Base-by-base conservation (phyloP, 2,113 vertebrate genomes). In the Lates calcarifer region DNA sequence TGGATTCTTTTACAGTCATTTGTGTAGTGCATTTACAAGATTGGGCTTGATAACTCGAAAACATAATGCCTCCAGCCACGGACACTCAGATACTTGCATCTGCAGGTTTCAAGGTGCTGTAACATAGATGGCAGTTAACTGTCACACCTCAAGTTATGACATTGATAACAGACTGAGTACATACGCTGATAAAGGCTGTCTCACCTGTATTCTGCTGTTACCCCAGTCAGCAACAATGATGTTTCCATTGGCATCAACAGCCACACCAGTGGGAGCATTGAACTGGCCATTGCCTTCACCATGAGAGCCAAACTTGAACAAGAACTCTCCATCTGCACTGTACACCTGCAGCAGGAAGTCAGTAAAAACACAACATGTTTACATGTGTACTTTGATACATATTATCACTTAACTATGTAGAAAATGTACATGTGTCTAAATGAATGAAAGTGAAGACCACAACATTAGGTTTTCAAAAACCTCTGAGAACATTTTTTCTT, bases 151-250 rank as follows among this genome's bases (percentile, higher is more conserved):
- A 13, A 53, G 18, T 6, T 64, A 6, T 24, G 29, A 18, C n/a
- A 33, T 29, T 35, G 6, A 39, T 4, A n/a, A 14, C 49, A 24
- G 31, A 29, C 24, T 35, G 12, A 61, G 33, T 35, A 3, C 0
- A 4, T 18, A 4, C 8, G n/a, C n/a, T n/a, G n/a, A n/a, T n/a
- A n/a, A n/a, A n/a, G n/a, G n/a, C 26, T 1, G 8, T 62, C 41
- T 31, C 81, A 98, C 98, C 96, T 99, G 98, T 92, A 99, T 97
- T 77, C 97, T 96, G 94, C 98, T 99, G 90, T 99, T 99, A 15
- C 98, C 98, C 98, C 98, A 99, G 93, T 99, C 98, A 0, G 98
- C 98, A 47, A 99, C 97, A 0, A 99, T 99, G 90, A 99, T 99
- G 94, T 99, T 99, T 61, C 98, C 97, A 0, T 98, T 98, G 81